Evolutionary conservation across 2,113 vertebrate species (phyloP).

Genomic region (Choloepus hoffmanni): DNA sequence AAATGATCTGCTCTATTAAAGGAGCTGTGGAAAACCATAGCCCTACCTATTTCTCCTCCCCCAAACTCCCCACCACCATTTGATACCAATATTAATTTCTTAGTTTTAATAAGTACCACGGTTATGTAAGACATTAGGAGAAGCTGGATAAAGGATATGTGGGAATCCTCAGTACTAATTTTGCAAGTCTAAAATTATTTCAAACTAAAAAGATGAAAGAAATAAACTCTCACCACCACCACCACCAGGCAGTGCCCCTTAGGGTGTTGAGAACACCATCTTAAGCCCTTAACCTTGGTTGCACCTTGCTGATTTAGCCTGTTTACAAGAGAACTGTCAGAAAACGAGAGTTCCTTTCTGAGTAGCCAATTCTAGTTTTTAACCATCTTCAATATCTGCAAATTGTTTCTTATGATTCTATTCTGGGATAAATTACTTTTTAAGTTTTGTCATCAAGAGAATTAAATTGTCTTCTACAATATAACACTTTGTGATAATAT

Average conservation of each 20-base stretch:
- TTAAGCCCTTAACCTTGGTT: not conserved
- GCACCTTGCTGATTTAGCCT: not conserved
- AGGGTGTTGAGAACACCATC: no score
- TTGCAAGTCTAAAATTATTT: not conserved
- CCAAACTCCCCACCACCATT: not conserved
- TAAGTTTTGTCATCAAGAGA: constrained; percentile 51
- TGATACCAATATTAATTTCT: not conserved
- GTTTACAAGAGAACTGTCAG: not conserved
- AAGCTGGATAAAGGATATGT: not conserved
- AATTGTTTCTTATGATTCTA: constrained; percentile 23
- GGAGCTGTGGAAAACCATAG: not conserved
- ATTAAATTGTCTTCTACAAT: constrained; percentile 43
- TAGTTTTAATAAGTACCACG: not conserved
- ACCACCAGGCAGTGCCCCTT: not conserved
- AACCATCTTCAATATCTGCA: not conserved
- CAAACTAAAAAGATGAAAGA: not conserved
- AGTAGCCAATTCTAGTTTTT: not conserved
- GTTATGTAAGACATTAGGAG: not conserved
- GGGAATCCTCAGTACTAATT: not conserved
- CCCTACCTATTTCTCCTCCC: not conserved
- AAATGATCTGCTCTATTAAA: not conserved
- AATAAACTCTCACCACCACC: not conserved
- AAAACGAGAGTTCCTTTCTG: constrained; percentile 7
- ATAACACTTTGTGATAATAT: not conserved
- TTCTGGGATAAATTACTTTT: constrained; percentile 1